Percentiles rank a stretch among this genome's conserved stretches.
phyloP scores from a whole-genome alignment of 2,797 vertebrate genomes.

The Schizothorax lantsangensis region DNA sequence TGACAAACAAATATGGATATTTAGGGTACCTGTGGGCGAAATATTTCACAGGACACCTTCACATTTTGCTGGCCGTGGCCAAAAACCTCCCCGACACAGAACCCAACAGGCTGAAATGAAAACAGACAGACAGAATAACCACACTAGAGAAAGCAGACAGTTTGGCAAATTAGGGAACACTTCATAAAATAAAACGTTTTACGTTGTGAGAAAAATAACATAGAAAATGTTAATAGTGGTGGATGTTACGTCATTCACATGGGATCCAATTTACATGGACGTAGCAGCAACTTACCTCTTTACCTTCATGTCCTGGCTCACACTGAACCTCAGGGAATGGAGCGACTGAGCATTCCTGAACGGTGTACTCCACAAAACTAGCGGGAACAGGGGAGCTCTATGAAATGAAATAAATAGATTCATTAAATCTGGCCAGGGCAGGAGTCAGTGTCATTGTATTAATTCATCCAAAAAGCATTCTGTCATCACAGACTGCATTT shows the following conservation, averaged over 20 bases:
- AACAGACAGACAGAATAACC: slow-evolving; percentile 14
- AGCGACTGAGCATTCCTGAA: slow-evolving; percentile 76
- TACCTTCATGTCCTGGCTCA: slow-evolving; percentile 60
- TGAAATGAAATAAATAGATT: slow-evolving; percentile 19
- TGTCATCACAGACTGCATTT: too few species aligned
- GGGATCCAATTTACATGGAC: neutral
- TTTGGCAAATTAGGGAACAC: neutral
- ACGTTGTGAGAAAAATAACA: slow-evolving; percentile 11
- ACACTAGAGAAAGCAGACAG: neutral
- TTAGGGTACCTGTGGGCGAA: slow-evolving; percentile 76
- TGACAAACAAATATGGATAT: slow-evolving; percentile 47
- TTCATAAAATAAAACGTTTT: neutral
- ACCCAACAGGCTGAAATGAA: slow-evolving; percentile 76
- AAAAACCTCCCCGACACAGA: slow-evolving; percentile 76
- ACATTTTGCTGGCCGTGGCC: slow-evolving; percentile 67
- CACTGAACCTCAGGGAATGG: slow-evolving; percentile 68
- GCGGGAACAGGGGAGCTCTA: slow-evolving; percentile 71
- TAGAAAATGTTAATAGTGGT: neutral
- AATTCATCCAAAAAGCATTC: neutral
- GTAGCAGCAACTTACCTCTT: slow-evolving; percentile 50
- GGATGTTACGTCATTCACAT: neutral
- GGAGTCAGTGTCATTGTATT: neutral
- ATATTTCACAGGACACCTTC: slow-evolving; percentile 81
- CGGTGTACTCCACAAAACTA: slow-evolving; percentile 80
- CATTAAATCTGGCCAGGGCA: neutral